Percentiles rank a stretch among this genome's conserved stretches.
phyloP scores from a whole-genome alignment of 2,797 vertebrate genomes.

The Sandelia bainsii region DNA sequence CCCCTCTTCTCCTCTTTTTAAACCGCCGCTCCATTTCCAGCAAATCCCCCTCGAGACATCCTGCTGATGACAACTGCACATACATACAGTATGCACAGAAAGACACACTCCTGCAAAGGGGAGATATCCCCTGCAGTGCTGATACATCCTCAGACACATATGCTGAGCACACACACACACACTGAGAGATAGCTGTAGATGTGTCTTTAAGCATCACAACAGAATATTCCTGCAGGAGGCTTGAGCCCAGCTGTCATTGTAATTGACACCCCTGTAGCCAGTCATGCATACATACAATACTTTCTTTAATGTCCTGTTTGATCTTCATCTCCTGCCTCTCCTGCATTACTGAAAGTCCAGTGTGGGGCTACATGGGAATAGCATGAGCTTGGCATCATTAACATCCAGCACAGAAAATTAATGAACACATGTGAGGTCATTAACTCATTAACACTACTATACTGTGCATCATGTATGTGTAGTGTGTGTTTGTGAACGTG shows the following conservation, averaged over 20 bases:
- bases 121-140: constrained; percentile 45
- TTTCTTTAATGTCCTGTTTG: constrained; percentile 20
- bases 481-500: constrained; percentile 38
- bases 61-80: constrained; percentile 45
- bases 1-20: constrained; percentile 37
- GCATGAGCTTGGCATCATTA: constrained; percentile 49
- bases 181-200: constrained; percentile 26
- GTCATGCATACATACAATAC: constrained; percentile 11
- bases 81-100: constrained; percentile 23
- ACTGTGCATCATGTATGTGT: constrained; percentile 29
- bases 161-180: neutral
- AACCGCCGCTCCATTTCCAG: constrained; percentile 45
- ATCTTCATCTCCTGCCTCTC: constrained; percentile 15
- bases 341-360: constrained; percentile 17
- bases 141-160: constrained; percentile 1
- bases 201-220: constrained; percentile 34
- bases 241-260: constrained; percentile 37
- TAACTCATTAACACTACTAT: constrained; percentile 43
- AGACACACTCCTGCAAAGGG: constrained; percentile 32
- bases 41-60: constrained; percentile 28
- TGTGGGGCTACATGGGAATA: constrained; percentile 31
- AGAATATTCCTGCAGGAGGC: constrained; percentile 21
- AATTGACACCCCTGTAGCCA: constrained; percentile 27
- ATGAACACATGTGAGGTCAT: constrained; percentile 58
- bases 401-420: constrained; percentile 42